Evolutionary conservation across 2,113 vertebrate genomes (phyloP), one percentile per base, ranked within the genome.

Genomic region (Crotalus tigris): DNA sequence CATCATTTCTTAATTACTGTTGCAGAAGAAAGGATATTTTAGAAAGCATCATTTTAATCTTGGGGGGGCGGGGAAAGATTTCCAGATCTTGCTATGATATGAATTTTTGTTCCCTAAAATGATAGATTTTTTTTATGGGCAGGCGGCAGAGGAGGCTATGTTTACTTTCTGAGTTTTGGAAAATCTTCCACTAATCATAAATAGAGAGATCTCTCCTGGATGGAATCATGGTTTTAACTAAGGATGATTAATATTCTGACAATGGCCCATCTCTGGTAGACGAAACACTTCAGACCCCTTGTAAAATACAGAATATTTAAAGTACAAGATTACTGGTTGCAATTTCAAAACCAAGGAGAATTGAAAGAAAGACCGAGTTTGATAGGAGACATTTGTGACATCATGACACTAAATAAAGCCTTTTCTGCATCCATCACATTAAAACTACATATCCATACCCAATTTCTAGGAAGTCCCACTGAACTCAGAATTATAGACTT

Each of bases 1-100:
- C 64, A 75, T 92, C 39, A 24, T 85, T 92, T 92, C 92, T 89
- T 92, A 89, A 92, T 92, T 85, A 51, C 54, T 49, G 61, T 75
- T 92, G 12, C 64, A 85, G 87, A 88, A 49, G 64, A 85, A 54
- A 89, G 58, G 39, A 54, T n/a, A 69, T 81, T 89, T 55, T 49
- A n/a, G 1, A 44, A 24, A 15, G 29, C 51, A 75, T 54, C 59
- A 6, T 81, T 81, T 81, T 81, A 17, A 29, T 54, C 23, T 39
- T 51, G 24, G 8, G 55, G 44, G 44, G 24, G 23, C n/a, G 8
- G 55, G 44, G 17, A 49, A 57, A 29, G 53, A 46, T 6, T 21
- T 51, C 44, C 44, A 33, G 11, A 61, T 17, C 55, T 46, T 24
- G 21, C 53, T 55, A 6, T 3, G 51, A 69, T 3, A 2, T 54